Conservation (phyloP, 2,888 invertebrate genomes). For the Parascotia fuliginaria region DNA sequence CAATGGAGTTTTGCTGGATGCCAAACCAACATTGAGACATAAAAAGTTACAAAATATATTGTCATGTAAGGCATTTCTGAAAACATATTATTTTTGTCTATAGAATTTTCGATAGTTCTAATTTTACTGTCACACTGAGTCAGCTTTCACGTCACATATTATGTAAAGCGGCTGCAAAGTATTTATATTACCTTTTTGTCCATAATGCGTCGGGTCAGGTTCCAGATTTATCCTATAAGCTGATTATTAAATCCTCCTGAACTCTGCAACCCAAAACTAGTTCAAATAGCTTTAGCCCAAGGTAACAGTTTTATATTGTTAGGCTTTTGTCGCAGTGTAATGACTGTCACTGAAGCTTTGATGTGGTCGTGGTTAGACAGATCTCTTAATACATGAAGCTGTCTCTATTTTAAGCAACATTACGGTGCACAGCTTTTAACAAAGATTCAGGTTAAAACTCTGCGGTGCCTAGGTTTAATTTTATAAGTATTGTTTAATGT, state of each 20-base stretch:
- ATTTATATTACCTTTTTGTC: too few relatives aligned
- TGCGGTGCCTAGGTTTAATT: too few relatives aligned
- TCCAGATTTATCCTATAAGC: too few relatives aligned
- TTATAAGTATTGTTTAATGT: too few relatives aligned
- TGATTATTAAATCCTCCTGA: neutral
- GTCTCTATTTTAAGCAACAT: too few relatives aligned
- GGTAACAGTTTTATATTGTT: neutral
- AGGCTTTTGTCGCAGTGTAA: neutral
- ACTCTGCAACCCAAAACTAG: neutral
- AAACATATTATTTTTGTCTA: neutral
- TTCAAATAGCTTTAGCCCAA: neutral
- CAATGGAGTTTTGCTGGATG: constrained; percentile 28
- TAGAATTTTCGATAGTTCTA: too few relatives aligned
- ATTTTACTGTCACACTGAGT: too few relatives aligned
- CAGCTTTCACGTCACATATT: too few relatives aligned
- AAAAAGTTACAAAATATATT: constrained; percentile 1
- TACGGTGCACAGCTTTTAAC: too few relatives aligned
- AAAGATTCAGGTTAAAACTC: too few relatives aligned
- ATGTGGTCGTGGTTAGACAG: neutral
- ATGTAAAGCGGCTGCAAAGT: too few relatives aligned
- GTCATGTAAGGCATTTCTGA: neutral
- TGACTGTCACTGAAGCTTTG: neutral
- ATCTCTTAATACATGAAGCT: neutral
- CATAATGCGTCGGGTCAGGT: too few relatives aligned
- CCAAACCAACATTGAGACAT: constrained; percentile 27